Conservation (phyloP, 2,113 vertebrate genomes). For the Crotalus viridis region DNA sequence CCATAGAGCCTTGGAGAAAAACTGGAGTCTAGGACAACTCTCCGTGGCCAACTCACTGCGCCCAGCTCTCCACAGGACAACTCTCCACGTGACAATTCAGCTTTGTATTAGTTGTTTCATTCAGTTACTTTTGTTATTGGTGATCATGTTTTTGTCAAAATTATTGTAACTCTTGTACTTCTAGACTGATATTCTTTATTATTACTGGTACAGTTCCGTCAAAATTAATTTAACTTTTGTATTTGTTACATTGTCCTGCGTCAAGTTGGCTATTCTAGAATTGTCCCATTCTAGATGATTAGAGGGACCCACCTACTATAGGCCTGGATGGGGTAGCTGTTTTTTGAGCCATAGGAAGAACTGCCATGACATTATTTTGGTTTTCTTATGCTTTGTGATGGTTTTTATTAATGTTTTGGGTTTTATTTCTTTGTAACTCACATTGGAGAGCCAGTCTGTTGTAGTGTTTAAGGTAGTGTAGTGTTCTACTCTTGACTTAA, state of each 20-base stretch:
- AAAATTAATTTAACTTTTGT: too few relatives aligned
- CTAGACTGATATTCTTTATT: too few relatives aligned
- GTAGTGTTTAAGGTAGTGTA: background rate
- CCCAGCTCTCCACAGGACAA: background rate
- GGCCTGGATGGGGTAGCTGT: background rate
- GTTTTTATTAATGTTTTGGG: background rate
- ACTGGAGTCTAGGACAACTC: background rate
- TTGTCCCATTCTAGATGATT: background rate
- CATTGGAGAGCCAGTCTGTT: background rate
- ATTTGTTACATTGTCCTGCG: background rate
- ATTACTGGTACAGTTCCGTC: too few relatives aligned
- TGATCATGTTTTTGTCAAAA: background rate
- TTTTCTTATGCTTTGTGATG: background rate
- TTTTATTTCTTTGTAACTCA: background rate
- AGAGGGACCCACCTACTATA: background rate
- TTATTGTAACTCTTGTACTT: background rate
- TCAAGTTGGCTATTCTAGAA: background rate
- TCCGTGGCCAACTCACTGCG: accelerated
- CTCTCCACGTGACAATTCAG: background rate
- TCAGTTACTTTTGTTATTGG: background rate
- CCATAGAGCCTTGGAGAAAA: background rate
- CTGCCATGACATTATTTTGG: background rate
- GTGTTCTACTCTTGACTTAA: background rate
- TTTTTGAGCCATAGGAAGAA: background rate
- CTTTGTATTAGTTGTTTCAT: background rate